Evolutionary conservation across 2,113 vertebrate species (phyloP), one percentile per base, ranked within the genome.

Genomic region (Bostrychus sinensis): DNA sequence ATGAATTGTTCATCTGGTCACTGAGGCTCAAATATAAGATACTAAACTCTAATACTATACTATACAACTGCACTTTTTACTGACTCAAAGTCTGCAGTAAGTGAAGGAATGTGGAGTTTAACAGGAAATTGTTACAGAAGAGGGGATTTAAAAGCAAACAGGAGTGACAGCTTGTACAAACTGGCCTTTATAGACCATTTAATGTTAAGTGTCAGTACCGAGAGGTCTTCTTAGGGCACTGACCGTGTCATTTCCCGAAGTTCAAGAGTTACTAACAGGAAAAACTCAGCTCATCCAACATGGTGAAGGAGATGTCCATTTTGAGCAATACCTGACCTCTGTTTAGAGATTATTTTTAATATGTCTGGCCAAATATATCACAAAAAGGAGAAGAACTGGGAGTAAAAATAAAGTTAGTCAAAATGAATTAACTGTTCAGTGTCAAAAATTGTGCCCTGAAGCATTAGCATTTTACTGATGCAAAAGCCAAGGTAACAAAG

Each of bases 161-260:
- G 1, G n/a, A n/a, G 30, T 36, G 30, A 34, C 51, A 55, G 51
- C 51, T 34, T 55, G 51, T 34, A 10, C 51, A 55, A 55, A 30
- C 26, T 30, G 20, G 22, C 23, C 37, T 26, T 26, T 16, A 50
- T 2, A 9, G 8, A 16, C 4, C 14, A n/a, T 32, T 28, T 17
- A 54, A 17, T 53, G 50, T 53, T 8, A 28, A n/a, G 11, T 17
- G 30, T n/a, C 28, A 19, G 9, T 19, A 32, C n/a, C 13, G 32
- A 4, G 28, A 55, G 10, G 53, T 36, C 4, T n/a, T 9, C 14
- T 2, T 11, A 42, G 28, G 28, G 16, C 50, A 19, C 3, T 46
- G 43, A 7, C 32, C n/a, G n/a, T n/a, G n/a, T n/a, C n/a, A n/a
- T n/a, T n/a, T n/a, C n/a, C n/a, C n/a, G n/a, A 10, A 34, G 32